phyloP scores from a whole-genome alignment of 2,113 vertebrate species.

The Gopherus evgoodei region DNA sequence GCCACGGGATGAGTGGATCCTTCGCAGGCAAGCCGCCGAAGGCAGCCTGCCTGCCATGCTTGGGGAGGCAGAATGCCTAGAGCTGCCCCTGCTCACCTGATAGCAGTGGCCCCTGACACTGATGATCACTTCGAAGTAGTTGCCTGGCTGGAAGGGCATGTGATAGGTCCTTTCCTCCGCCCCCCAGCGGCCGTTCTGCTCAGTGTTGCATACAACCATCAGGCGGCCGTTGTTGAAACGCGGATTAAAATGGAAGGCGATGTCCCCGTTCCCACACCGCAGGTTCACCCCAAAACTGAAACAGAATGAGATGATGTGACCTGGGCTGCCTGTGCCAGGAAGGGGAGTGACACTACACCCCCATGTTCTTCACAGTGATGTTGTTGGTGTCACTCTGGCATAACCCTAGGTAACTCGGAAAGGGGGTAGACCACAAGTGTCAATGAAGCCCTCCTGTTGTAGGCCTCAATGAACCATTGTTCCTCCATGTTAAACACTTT shows the following conservation, averaged over 20 bases:
- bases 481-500: too few species aligned
- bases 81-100: conserved; percentile 73
- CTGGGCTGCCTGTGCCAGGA: background rate
- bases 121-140: conserved; percentile 83
- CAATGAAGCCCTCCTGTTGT: too few species aligned
- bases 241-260: conserved; percentile 87
- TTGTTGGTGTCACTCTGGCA: too few species aligned
- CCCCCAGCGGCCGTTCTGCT: conserved; percentile 76
- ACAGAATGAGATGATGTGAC: conserved; percentile 62
- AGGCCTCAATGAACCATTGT: too few species aligned
- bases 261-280: conserved; percentile 63
- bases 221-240: conserved; percentile 85
- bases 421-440: too few species aligned
- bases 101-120: conserved; percentile 68
- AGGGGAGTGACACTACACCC: too few species aligned
- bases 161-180: conserved; percentile 75
- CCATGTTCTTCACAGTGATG: too few species aligned
- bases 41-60: too few species aligned
- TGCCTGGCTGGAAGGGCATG: conserved; percentile 83
- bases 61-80: too few species aligned
- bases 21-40: too few species aligned
- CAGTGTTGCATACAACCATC: conserved; percentile 83
- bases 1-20: too few species aligned
- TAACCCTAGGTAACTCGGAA: too few species aligned
- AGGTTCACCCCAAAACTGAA: conserved; percentile 81